Percentiles rank a stretch among this genome's conserved stretches.
Conservation (phyloP, 2,888 invertebrate species). For the Chalcis sispes region DNA sequence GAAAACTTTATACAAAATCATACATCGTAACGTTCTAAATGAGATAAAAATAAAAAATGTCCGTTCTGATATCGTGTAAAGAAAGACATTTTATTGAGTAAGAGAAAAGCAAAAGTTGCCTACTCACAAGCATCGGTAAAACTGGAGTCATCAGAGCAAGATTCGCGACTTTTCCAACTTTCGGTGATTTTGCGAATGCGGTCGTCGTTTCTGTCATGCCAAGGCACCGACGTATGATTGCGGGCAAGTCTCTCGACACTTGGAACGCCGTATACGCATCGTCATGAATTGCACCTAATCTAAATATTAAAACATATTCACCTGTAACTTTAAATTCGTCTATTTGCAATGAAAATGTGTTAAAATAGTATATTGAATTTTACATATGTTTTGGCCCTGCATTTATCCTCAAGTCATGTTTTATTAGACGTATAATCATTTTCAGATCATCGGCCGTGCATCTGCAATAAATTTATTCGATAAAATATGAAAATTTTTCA, state of each 20-base stretch:
- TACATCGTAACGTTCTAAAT: too few species aligned
- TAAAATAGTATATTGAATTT: conserved; percentile 62
- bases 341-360: too few species aligned
- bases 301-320: too few species aligned
- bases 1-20: too few species aligned
- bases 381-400: conserved; percentile 93
- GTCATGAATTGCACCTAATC: conserved; percentile 89
- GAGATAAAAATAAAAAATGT: too few species aligned
- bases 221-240: conserved; percentile 80
- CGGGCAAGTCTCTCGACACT: conserved; percentile 86
- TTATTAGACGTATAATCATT: conserved; percentile 90
- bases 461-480: conserved; percentile 72
- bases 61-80: too few species aligned
- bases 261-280: conserved; percentile 94
- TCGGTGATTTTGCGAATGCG: conserved; percentile 23
- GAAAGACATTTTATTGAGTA: background rate
- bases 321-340: too few species aligned
- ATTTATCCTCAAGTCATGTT: conserved; percentile 94
- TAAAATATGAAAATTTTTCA: too few species aligned
- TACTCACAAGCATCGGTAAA: conserved; percentile 88
- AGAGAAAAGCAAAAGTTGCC: background rate
- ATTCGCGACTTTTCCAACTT: conserved; percentile 67
- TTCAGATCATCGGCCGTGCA: conserved; percentile 91
- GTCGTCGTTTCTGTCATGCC: conserved; percentile 31
- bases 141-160: conserved; percentile 92